Conservation (phyloP, 53 echinoderm and acorn worm genomes). For the Holothuria leucospilota region DNA sequence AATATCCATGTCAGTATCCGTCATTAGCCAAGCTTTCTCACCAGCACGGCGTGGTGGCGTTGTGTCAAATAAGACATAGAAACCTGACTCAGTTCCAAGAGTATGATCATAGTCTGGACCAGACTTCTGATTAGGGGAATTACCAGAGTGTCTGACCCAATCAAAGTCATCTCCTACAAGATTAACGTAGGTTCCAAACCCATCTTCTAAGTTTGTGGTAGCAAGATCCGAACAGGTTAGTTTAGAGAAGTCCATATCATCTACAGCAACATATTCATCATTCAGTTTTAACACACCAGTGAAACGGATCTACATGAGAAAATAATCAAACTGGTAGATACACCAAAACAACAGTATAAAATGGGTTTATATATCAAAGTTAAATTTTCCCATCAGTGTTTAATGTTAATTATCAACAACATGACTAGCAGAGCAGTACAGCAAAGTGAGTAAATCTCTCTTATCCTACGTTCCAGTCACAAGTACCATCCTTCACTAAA, state of each 20-base stretch:
- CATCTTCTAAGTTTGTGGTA: slow-evolving; percentile 20
- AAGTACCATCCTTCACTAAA: too few species aligned
- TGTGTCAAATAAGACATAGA: slow-evolving; percentile 58
- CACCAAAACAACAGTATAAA: background rate
- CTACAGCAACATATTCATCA: slow-evolving; percentile 55
- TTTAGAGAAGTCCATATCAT: slow-evolving; percentile 31
- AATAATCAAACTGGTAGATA: background rate
- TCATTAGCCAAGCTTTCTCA: slow-evolving; percentile 85
- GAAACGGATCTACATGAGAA: background rate
- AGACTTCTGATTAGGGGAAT: slow-evolving; percentile 62
- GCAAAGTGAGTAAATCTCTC: too few species aligned
- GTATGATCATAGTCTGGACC: slow-evolving; percentile 81
- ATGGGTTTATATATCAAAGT: background rate
- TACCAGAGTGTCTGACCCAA: slow-evolving; percentile 74
- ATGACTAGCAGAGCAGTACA: too few species aligned
- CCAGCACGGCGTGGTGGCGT: slow-evolving; percentile 59
- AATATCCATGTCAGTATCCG: slow-evolving; percentile 77
- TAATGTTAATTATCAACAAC: background rate
- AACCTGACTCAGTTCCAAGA: slow-evolving; percentile 67
- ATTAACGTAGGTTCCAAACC: slow-evolving; percentile 11
- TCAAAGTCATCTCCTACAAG: slow-evolving; percentile 74
- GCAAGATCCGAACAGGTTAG: background rate
- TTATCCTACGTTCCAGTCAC: too few species aligned
- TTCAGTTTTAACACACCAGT: background rate
- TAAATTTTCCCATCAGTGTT: background rate